Evolutionary conservation across 2,113 vertebrate genomes (phyloP), one percentile per base, ranked within the genome.

Genomic region (Xyliphius kryptos): DNA sequence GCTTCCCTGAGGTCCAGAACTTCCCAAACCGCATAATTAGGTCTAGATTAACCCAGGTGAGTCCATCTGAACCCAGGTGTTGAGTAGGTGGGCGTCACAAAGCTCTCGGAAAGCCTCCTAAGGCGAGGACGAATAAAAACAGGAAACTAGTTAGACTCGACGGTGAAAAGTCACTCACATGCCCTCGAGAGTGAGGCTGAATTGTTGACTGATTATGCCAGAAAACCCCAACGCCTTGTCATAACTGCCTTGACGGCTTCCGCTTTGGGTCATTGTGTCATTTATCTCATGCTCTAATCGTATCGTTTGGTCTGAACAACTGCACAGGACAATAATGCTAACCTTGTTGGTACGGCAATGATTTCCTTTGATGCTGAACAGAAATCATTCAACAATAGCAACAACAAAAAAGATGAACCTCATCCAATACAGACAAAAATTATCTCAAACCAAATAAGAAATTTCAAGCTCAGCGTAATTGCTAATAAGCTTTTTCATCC

Each of bases 231-330:
- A 69, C 58, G 64, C 76, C 74, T 76, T 77, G 83, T 77, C 80
- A 83, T n/a, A 80, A 72, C 71, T 72, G 79, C 78, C 78, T 77
- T 63, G 59, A 78, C 83, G 80, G 63, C 54, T 79, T 53, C 58
- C 49, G 63, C 75, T 78, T 76, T 70, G 69, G 76, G 82, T 84
- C 11, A n/a, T n/a, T n/a, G n/a, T n/a, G n/a, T n/a, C 78, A 61
- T 87, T 87, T 81, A 83, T 86, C 86, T 85, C 64, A 44, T 41
- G 26, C 56, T 44, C 59, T 87, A 85, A 87, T 84, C 82, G 74
- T 75, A 81, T 83, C 77, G 76, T 69, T 71, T 20, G 46, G 69
- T 75, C 81, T 76, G 68, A 75, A 78, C 72, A 67, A 68, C 76
- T 16, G 79, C 77, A 75, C 83, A 82, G 72, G 83, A 86, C 82